These are phyloP conservation scores for Pungitius pungitius DNA, from an alignment of 2,113 vertebrate species.

Conservation along the genomic window DNA sequence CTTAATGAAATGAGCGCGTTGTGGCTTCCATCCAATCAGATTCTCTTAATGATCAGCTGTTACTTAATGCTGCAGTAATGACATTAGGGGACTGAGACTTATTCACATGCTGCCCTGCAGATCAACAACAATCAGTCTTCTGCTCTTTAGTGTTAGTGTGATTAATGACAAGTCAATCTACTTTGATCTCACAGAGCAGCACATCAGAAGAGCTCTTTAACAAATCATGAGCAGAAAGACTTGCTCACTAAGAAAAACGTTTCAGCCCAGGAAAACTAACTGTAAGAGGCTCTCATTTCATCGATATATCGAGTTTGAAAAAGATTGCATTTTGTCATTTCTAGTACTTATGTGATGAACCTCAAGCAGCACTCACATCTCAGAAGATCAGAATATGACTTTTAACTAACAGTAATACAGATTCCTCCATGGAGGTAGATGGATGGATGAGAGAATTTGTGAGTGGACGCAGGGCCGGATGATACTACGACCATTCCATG, in stretches of 20 bases:
- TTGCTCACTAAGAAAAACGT: constrained; percentile 41
- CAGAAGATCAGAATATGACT: too few species aligned
- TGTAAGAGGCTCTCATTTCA: too few species aligned
- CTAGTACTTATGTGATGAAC: neutral
- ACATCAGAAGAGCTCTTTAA: constrained; percentile 45
- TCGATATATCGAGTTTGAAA: too few species aligned
- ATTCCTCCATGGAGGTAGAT: too few species aligned
- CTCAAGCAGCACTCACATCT: too few species aligned
- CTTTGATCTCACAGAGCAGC: constrained; percentile 36
- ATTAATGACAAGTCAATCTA: constrained; percentile 60
- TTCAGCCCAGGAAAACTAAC: neutral
- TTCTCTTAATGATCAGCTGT: constrained; percentile 45
- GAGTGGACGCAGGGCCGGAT: too few species aligned
- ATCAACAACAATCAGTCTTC: constrained; percentile 69
- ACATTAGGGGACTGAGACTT: constrained; percentile 42
- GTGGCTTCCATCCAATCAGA: constrained; percentile 52
- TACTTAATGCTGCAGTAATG: constrained; percentile 61
- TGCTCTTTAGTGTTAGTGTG: constrained; percentile 39
- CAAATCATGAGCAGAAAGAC: constrained; percentile 26
- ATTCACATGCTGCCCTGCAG: constrained; percentile 61
- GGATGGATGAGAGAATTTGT: too few species aligned
- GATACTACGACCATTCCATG: too few species aligned
- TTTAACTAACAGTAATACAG: too few species aligned
- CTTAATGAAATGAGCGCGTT: constrained; percentile 49
- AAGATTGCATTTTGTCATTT: neutral